phyloP scores from a whole-genome alignment of 2,113 vertebrate species.

The Rallus limicola region DNA sequence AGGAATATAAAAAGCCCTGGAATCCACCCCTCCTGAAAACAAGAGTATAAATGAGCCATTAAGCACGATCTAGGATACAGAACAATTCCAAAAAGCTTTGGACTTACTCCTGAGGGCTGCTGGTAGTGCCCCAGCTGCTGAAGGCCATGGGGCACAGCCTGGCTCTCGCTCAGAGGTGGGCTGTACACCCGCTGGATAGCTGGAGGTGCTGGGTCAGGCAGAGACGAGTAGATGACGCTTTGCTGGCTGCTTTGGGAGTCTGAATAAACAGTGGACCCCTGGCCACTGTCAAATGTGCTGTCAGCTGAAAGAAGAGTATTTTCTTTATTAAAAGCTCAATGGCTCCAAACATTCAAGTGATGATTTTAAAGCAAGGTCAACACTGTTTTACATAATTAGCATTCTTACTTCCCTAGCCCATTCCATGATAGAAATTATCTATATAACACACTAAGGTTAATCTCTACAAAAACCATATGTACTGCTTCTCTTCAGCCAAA shows the following conservation, averaged over 20 bases:
- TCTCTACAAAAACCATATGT: not conserved
- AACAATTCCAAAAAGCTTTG: fast-evolving
- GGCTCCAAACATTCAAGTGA: not conserved
- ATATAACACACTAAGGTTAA: not conserved
- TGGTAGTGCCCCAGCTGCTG: conserved; percentile 78
- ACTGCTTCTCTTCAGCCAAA: not conserved
- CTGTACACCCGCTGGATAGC: conserved; percentile 81
- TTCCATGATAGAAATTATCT: conserved; percentile 26
- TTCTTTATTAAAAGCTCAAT: not conserved
- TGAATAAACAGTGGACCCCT: conserved; percentile 82
- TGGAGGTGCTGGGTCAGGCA: conserved; percentile 77
- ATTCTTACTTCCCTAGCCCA: not conserved
- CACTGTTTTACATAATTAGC: not conserved
- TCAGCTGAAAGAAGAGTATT: conserved; percentile 77
- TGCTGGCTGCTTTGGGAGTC: conserved; percentile 89
- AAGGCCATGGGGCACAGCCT: conserved; percentile 75
- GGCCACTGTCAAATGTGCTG: conserved; percentile 87
- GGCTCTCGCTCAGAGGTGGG: conserved; percentile 75
- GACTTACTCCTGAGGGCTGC: conserved; percentile 84
- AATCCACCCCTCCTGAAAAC: not conserved
- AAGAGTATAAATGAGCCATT: fast-evolving
- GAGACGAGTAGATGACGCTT: conserved; percentile 83
- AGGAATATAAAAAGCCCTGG: fast-evolving
- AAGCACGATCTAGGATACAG: fast-evolving
- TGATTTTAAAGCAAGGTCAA: conserved; percentile 11